phyloP scores from a whole-genome alignment of 2,797 vertebrate genomes.

The Coendou prehensilis region DNA sequence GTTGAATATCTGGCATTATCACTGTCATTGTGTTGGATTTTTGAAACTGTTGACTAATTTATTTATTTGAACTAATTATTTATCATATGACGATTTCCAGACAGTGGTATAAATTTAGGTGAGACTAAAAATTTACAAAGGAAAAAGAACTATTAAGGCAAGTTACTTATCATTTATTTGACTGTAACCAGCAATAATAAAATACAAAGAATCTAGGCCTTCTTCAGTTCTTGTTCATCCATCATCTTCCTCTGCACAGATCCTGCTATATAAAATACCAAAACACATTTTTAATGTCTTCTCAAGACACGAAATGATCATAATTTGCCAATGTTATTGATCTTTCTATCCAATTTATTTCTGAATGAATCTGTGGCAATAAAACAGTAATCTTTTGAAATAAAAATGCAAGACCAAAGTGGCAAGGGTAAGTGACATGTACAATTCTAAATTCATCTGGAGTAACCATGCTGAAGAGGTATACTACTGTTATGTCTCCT shows the following conservation, averaged over 20 bases:
- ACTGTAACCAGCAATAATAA: not conserved
- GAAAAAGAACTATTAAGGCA: conserved; percentile 41
- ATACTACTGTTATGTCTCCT: not conserved
- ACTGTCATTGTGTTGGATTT: not conserved
- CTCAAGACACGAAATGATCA: not conserved
- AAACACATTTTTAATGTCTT: conserved; percentile 50
- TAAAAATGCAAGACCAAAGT: conserved; percentile 34
- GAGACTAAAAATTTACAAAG: not conserved
- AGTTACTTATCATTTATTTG: conserved; percentile 31
- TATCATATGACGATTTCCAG: conserved; percentile 43
- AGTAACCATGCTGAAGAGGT: not conserved
- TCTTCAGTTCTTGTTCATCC: not conserved
- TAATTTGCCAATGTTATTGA: conserved; percentile 8
- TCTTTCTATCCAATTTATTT: conserved; percentile 32
- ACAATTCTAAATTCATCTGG: not conserved
- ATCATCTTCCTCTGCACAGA: not conserved
- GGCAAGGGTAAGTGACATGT: not conserved
- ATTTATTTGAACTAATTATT: conserved; percentile 22
- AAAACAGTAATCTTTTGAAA: conserved; percentile 48
- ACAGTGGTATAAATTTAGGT: conserved; percentile 29
- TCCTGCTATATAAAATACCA: not conserved
- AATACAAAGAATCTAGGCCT: conserved; percentile 26
- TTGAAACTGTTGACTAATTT: conserved; percentile 20
- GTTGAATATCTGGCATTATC: not conserved
- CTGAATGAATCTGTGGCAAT: conserved; percentile 32